Evolutionary conservation across 92 coral and sea anemone genomes (phyloP).

Genomic region (Zoanthus gigantus): DNA sequence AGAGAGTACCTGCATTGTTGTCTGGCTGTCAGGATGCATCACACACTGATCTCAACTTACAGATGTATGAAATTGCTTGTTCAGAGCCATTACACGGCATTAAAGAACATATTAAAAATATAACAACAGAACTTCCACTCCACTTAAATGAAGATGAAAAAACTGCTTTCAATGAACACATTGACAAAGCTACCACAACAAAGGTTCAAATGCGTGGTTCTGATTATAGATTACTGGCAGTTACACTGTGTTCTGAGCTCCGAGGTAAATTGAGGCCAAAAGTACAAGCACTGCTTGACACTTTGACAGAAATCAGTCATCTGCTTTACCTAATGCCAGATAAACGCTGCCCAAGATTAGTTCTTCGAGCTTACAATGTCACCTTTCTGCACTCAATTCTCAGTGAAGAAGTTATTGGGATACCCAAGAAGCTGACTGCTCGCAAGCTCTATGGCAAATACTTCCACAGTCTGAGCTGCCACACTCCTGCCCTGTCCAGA

Average conservation of each 20-base stretch:
- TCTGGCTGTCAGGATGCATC: conserved; percentile 12
- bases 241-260: neutral
- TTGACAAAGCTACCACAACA: neutral
- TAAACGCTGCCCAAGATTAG: conserved; percentile 39
- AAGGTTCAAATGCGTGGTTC: conserved; percentile 25
- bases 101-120: neutral
- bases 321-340: conserved; percentile 29
- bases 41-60: neutral
- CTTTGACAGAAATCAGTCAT: conserved; percentile 32
- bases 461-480: conserved; percentile 48
- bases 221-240: neutral
- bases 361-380: conserved; percentile 45
- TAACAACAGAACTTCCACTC: conserved; percentile 1
- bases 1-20: conserved; percentile 33
- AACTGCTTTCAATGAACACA: conserved; percentile 1
- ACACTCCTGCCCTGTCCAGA: conserved; percentile 47
- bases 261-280: conserved; percentile 9
- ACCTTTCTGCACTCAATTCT: conserved; percentile 44
- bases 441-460: conserved; percentile 50
- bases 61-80: neutral
- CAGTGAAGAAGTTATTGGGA: conserved; percentile 42
- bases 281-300: conserved; percentile 47
- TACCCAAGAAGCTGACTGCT: conserved; percentile 37
- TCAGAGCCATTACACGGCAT: conserved; percentile 24
- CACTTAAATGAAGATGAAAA: neutral